Conservation (phyloP, 2,797 vertebrate species). For the Aselliscus stoliczkanus region DNA sequence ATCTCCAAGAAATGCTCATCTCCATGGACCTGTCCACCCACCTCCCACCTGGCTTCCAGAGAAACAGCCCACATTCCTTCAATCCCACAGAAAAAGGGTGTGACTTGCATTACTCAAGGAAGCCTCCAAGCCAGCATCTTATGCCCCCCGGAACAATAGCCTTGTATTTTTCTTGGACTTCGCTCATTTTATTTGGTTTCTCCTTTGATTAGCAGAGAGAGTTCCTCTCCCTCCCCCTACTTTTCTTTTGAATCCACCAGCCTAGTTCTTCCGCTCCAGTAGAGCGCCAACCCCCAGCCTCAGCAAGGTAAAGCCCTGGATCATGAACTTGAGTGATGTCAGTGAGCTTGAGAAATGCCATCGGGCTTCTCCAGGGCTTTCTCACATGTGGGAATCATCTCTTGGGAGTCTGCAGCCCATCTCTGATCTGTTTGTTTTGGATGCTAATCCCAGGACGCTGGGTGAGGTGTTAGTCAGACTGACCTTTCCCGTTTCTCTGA, state of each 20-base stretch:
- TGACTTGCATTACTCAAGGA: constrained; percentile 69
- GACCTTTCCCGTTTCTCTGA: constrained; percentile 81
- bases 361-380: constrained; percentile 38
- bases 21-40: constrained; percentile 69
- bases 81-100: constrained; percentile 64
- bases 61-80: constrained; percentile 71
- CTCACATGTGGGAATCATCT: constrained; percentile 71
- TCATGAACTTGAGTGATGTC: constrained; percentile 3
- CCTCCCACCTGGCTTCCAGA: constrained; percentile 69
- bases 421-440: constrained; percentile 78
- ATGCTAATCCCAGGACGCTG: constrained; percentile 43
- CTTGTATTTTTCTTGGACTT: constrained; percentile 73
- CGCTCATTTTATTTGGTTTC: constrained; percentile 61
- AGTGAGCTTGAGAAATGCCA: constrained; percentile 56
- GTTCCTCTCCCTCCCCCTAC: background rate
- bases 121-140: constrained; percentile 71
- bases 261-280: background rate
- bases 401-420: constrained; percentile 45
- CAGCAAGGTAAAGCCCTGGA: background rate
- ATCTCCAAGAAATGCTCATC: constrained; percentile 50
- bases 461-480: constrained; percentile 72
- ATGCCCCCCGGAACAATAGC: constrained; percentile 70
- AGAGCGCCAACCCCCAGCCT: background rate
- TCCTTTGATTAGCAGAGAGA: constrained; percentile 62
- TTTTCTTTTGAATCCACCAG: background rate